Percentiles rank a stretch among this genome's conserved stretches.
phyloP scores from a whole-genome alignment of 2,113 vertebrate species.

The Ophthalmotilapia sp. region DNA sequence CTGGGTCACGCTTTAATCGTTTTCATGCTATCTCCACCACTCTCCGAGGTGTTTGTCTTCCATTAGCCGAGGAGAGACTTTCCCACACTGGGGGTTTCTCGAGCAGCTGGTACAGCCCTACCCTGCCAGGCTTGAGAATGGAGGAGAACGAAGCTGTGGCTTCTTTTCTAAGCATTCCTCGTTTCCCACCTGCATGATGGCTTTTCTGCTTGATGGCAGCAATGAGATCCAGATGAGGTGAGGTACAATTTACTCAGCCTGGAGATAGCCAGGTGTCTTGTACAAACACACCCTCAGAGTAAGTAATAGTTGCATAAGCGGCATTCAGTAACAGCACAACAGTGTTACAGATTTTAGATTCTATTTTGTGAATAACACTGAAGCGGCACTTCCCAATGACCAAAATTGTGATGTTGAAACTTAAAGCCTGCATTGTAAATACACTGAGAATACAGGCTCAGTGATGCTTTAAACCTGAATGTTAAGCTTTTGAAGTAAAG shows the following conservation, averaged over 20 bases:
- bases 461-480: background rate
- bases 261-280: background rate
- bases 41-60: constrained; percentile 62
- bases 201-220: background rate
- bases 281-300: background rate
- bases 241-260: background rate
- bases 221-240: constrained; percentile 20
- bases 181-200: constrained; percentile 37
- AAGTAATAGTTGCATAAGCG: background rate
- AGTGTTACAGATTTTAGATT: background rate
- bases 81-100: constrained; percentile 56
- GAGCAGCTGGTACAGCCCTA: constrained; percentile 46
- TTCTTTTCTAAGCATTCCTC: constrained; percentile 32
- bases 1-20: constrained; percentile 67
- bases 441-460: background rate
- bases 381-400: background rate
- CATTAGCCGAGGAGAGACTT: constrained; percentile 50
- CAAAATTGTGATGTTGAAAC: background rate
- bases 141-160: background rate
- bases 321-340: background rate
- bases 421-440: background rate
- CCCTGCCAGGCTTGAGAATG: background rate
- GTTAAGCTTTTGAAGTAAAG: background rate
- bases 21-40: constrained; percentile 61
- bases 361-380: constrained; percentile 8